Evolutionary conservation across 1,140 invertebrate genomes (phyloP), one percentile per base, ranked within the genome.

Genomic region (Aphaenogaster floridana): DNA sequence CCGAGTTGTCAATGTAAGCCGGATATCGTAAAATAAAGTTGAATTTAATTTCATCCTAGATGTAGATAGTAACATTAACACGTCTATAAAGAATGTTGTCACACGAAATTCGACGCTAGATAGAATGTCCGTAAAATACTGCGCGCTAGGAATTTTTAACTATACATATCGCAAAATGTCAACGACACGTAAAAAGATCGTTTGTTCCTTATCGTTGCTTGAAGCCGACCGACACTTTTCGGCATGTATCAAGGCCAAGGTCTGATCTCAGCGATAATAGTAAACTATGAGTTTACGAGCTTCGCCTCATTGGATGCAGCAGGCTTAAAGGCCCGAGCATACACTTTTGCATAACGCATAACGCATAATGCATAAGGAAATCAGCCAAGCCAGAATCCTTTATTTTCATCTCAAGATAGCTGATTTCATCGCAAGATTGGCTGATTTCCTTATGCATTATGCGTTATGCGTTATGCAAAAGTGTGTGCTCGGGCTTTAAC

Each of bases 181-280:
- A 45, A 74, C 48, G 21, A 59, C 39, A 42, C 17, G 36, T 34
- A 28, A 59, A 72, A 59, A 66, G 48, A n/a, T 8, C 52, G 39
- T 61, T 63, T 48, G 21, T 42, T 36, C 57, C 63, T 50, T 76
- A 84, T 84, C 42, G 28, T 36, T 4, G 52, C 50, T 59, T 11
- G 34, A 42, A 28, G 34, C 5, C 8, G 17, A 50, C 45, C 28
- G 34, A 39, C 34, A 11, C 36, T 54, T 36, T 81, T 71, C 21
- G 9, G n/a, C 3, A 42, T 21, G 48, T 13, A 42, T 57, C 78
- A 81, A 84, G 81, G 71, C 52, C 81, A 84, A 63, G 81, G 69
- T 84, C 21, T 28, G 9, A 9, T 21, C 15, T 71, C 21, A 28
- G 36, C 9, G 34, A 15, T 42, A 36, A 21, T 69, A 52, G 61